phyloP scores from a whole-genome alignment of 2,888 invertebrate genomes.

The Automeris io region DNA sequence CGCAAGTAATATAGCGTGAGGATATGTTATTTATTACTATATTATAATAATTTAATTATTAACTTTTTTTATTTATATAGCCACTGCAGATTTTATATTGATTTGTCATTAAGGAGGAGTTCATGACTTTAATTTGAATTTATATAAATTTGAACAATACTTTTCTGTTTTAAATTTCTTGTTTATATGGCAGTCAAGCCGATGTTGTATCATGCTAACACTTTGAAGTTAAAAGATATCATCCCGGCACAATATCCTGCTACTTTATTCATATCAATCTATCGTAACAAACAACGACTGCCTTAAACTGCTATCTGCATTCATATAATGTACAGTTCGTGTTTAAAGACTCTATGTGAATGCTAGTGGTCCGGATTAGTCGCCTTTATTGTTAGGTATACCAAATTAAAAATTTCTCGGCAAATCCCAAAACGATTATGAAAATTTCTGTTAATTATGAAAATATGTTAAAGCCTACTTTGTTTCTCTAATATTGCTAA shows the following conservation, averaged over 20 bases:
- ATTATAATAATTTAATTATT: no score
- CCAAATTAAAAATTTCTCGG: no score
- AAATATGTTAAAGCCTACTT: no score
- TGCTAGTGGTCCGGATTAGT: conserved; percentile 28
- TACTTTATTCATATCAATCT: conserved; percentile 27
- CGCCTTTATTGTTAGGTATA: conserved; percentile 35
- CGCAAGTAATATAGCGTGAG: no score
- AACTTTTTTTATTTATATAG: no score
- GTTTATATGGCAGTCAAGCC: conserved; percentile 18
- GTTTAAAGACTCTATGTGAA: conserved; percentile 51
- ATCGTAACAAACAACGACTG: conserved; percentile 19
- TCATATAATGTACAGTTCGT: conserved; percentile 24
- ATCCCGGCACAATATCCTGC: conserved; percentile 26
- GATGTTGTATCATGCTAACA: conserved; percentile 19
- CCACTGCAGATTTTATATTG: no score
- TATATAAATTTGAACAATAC: not conserved
- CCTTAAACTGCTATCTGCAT: conserved; percentile 34
- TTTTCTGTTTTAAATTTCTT: not conserved
- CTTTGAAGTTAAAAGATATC: conserved; percentile 18
- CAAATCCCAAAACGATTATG: no score
- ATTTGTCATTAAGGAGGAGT: no score
- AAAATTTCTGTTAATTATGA: no score
- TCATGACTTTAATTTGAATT: no score
- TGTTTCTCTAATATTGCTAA: no score
- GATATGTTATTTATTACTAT: no score